Conservation (phyloP, 2,888 invertebrate genomes). For the Hipparchia sbordonii region DNA sequence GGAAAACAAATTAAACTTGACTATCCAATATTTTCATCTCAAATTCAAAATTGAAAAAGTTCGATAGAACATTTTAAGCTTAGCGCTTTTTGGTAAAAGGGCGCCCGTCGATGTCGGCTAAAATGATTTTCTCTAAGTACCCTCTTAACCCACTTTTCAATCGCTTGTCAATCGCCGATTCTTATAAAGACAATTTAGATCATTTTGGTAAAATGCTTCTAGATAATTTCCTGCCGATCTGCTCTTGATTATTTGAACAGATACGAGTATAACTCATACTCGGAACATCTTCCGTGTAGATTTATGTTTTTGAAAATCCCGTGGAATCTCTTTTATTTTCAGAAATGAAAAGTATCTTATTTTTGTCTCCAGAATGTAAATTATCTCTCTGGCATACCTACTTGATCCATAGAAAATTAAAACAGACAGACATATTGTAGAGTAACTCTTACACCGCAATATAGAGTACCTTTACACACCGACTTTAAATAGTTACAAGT, state of each 20-base stretch:
- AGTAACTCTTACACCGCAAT: too few species aligned
- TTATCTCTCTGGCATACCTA: too few species aligned
- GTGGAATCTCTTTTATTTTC: too few species aligned
- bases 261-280: not conserved
- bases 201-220: constrained; percentile 10
- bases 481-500: too few species aligned
- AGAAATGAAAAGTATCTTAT: too few species aligned
- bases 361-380: too few species aligned
- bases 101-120: not conserved
- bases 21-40: constrained; percentile 4
- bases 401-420: too few species aligned
- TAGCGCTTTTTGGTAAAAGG: not conserved
- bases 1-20: not conserved
- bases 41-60: constrained; percentile 5
- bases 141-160: constrained; percentile 12
- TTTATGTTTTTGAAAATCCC: too few species aligned
- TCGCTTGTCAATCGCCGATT: constrained; percentile 6
- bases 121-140: constrained; percentile 11
- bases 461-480: too few species aligned
- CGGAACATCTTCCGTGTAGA: too few species aligned
- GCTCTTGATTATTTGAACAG: not conserved
- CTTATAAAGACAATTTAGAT: constrained; percentile 7
- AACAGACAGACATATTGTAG: too few species aligned
- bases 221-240: constrained; percentile 11
- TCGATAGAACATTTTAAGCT: constrained; percentile 2